These are phyloP conservation scores for Heliconius hortense DNA, from an alignment of 2,888 invertebrate genomes.

Conservation along the genomic window DNA sequence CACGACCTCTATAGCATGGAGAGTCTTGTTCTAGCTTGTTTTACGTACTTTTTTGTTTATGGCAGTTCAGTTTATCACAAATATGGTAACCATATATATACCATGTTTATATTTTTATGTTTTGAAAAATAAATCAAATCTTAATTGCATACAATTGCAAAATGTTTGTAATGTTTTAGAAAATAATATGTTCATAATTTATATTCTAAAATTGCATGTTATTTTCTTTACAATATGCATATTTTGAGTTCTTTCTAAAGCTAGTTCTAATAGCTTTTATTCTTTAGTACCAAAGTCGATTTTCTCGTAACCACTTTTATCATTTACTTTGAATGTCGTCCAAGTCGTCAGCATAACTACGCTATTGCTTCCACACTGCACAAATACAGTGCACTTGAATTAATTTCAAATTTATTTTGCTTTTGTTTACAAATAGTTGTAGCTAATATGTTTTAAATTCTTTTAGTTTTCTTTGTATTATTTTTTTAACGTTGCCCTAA, in stretches of 20 bases:
- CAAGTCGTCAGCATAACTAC: constrained; percentile 37
- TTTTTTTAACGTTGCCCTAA: not conserved
- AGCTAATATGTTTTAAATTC: not conserved
- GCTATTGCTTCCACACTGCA: constrained; percentile 31
- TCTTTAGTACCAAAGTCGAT: not conserved
- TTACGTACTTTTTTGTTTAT: not conserved
- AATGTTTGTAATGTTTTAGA: not conserved
- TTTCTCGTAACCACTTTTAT: constrained; percentile 12
- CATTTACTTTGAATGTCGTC: constrained; percentile 39
- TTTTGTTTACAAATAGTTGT: constrained; percentile 1
- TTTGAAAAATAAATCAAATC: not conserved
- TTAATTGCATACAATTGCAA: not conserved
- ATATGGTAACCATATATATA: not conserved
- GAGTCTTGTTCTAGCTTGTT: not conserved
- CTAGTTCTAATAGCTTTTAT: not conserved
- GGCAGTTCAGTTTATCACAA: not conserved
- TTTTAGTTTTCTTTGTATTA: not conserved
- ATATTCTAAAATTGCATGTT: constrained; percentile 4
- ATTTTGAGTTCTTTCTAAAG: not conserved
- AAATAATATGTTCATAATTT: not conserved
- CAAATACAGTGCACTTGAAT: constrained; percentile 18
- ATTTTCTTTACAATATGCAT: constrained; percentile 15
- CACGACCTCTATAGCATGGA: not conserved
- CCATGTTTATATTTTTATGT: too few relatives aligned
- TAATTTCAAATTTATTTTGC: constrained; percentile 5